Evolutionary conservation across 2,113 vertebrate species (phyloP).

Genomic region (Apteryx mantelli): DNA sequence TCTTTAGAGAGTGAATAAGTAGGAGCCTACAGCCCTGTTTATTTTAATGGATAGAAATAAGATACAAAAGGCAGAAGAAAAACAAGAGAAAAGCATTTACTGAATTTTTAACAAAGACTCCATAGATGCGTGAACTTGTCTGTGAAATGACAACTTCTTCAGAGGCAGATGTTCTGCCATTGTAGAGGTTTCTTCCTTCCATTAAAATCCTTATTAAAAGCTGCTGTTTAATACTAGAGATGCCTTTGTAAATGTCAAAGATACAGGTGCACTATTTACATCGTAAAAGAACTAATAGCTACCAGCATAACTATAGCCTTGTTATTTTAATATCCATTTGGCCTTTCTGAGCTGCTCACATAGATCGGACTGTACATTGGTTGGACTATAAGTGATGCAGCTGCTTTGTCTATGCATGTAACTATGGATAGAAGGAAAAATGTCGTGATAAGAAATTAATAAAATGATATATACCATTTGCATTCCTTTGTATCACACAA

Average conservation of each 20-base stretch:
- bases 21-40: background rate
- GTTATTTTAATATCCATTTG: background rate
- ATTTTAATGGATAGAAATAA: background rate
- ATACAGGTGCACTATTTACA: background rate
- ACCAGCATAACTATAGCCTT: background rate
- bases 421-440: background rate
- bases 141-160: background rate
- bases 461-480: fast-evolving
- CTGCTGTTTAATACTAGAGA: background rate
- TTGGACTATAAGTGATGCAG: background rate
- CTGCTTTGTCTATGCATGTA: background rate
- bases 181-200: background rate
- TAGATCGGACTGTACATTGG: fast-evolving
- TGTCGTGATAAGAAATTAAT: background rate
- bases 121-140: background rate
- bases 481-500: background rate
- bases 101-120: background rate
- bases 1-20: background rate
- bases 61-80: background rate
- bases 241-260: background rate
- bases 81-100: background rate
- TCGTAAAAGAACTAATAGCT: background rate
- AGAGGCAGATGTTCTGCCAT: background rate
- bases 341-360: background rate
- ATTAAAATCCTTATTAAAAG: background rate